Evolutionary conservation across 2,888 invertebrate genomes (phyloP).

Genomic region (Lumbricus terrestris): DNA sequence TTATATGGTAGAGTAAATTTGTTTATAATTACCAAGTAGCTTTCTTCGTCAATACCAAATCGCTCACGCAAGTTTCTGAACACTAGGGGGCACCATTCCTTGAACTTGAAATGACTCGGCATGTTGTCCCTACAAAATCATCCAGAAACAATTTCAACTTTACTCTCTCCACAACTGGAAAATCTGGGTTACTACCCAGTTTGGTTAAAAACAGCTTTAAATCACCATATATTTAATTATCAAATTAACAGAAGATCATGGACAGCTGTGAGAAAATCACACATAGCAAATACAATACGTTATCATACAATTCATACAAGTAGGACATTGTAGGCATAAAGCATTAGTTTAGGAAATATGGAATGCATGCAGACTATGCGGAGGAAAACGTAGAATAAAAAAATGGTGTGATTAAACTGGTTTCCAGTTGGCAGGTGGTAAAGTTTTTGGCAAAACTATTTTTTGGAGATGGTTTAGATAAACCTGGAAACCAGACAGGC

Average conservation of each 20-base stretch:
- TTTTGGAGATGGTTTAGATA: background rate
- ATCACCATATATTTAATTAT: background rate
- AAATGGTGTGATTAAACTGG: background rate
- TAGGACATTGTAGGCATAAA: background rate
- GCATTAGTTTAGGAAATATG: background rate
- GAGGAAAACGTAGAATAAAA: background rate
- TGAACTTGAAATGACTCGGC: constrained; percentile 99
- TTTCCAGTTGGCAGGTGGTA: background rate
- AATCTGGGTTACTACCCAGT: background rate
- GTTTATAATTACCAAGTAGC: constrained; percentile 77
- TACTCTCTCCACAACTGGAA: background rate
- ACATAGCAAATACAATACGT: background rate
- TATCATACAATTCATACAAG: background rate
- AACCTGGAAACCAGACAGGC: background rate
- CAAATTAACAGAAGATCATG: background rate
- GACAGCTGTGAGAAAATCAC: background rate
- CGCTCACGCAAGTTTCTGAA: constrained; percentile 96
- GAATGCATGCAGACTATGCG: background rate
- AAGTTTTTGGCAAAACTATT: background rate
- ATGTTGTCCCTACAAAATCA: constrained; percentile 86
- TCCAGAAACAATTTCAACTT: constrained; percentile 26
- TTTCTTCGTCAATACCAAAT: constrained; percentile 92
- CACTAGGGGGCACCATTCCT: constrained; percentile 97
- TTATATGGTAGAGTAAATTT: constrained; percentile 18
- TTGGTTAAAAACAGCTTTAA: background rate